Percentiles rank a stretch among this genome's conserved stretches.
These are phyloP conservation scores for Latrodectus hesperus DNA, from an alignment of 2,888 invertebrate species.

Conservation along the genomic window DNA sequence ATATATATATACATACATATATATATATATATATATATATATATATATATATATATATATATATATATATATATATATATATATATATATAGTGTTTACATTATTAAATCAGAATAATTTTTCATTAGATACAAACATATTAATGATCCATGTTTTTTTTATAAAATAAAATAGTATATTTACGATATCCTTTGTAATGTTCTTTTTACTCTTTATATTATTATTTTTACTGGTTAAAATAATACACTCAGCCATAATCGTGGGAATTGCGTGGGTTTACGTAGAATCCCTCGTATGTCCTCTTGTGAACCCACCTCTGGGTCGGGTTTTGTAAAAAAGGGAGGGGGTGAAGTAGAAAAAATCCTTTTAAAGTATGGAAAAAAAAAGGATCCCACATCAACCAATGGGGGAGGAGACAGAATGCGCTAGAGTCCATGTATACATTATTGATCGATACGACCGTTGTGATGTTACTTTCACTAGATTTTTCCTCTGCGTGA, in stretches of 20 bases:
- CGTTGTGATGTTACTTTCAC: slow-evolving; percentile 62
- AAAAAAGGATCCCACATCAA: slow-evolving; percentile 1
- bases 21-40: too few relatives aligned
- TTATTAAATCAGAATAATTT: too few relatives aligned
- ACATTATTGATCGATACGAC: slow-evolving; percentile 62
- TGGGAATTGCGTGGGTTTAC: slow-evolving; percentile 56
- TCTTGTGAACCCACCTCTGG: slow-evolving; percentile 60
- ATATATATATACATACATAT: too few relatives aligned
- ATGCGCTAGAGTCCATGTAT: slow-evolving; percentile 43
- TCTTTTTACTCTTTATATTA: too few relatives aligned
- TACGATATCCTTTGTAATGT: too few relatives aligned
- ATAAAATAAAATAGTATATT: too few relatives aligned
- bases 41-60: too few relatives aligned
- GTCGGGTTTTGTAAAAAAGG: slow-evolving; percentile 32
- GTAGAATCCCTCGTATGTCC: slow-evolving; percentile 30
- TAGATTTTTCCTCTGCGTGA: slow-evolving; percentile 18
- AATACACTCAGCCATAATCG: slow-evolving; percentile 38
- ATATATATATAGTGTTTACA: too few relatives aligned
- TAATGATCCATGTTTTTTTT: too few relatives aligned
- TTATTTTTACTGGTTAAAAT: not conserved
- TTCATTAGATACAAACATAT: too few relatives aligned
- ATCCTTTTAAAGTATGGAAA: slow-evolving; percentile 44
- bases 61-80: too few relatives aligned
- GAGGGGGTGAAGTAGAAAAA: slow-evolving; percentile 30
- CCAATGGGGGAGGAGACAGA: slow-evolving; percentile 21